Conservation (phyloP, 2,113 vertebrate species). For the Rhombomys opimus region DNA sequence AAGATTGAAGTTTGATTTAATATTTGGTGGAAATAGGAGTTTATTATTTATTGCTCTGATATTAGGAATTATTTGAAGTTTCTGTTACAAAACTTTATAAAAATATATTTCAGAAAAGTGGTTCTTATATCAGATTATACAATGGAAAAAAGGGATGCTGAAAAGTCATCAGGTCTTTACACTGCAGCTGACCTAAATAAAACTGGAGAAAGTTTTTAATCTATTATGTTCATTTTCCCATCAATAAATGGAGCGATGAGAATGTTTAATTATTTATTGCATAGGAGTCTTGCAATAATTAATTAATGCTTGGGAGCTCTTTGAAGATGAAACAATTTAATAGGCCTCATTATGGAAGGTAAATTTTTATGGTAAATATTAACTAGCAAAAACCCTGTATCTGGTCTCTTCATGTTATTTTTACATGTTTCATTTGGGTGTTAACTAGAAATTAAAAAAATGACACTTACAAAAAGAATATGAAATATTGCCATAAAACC, state of each 20-base stretch:
- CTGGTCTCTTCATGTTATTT: constrained; percentile 38
- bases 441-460: constrained; percentile 29
- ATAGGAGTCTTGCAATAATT: constrained; percentile 71
- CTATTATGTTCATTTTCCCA: constrained; percentile 73
- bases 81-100: constrained; percentile 51
- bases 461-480: background rate
- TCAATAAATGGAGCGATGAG: constrained; percentile 71
- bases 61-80: constrained; percentile 68
- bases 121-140: constrained; percentile 65
- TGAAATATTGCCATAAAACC: background rate
- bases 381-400: constrained; percentile 3
- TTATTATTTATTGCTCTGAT: constrained; percentile 79
- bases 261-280: constrained; percentile 74
- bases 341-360: constrained; percentile 70
- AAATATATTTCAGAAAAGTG: constrained; percentile 65
- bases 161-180: constrained; percentile 36
- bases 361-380: constrained; percentile 65
- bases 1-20: constrained; percentile 81
- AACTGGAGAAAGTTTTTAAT: constrained; percentile 39
- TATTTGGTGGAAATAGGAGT: constrained; percentile 69
- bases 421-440: constrained; percentile 2
- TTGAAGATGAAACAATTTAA: constrained; percentile 80
- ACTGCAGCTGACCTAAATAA: constrained; percentile 66
- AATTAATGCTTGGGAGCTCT: constrained; percentile 72
- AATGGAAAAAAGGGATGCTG: background rate